These are phyloP conservation scores for Lasioglossum baleicum DNA, from an alignment of 1,140 invertebrate species.

Conservation along the genomic window DNA sequence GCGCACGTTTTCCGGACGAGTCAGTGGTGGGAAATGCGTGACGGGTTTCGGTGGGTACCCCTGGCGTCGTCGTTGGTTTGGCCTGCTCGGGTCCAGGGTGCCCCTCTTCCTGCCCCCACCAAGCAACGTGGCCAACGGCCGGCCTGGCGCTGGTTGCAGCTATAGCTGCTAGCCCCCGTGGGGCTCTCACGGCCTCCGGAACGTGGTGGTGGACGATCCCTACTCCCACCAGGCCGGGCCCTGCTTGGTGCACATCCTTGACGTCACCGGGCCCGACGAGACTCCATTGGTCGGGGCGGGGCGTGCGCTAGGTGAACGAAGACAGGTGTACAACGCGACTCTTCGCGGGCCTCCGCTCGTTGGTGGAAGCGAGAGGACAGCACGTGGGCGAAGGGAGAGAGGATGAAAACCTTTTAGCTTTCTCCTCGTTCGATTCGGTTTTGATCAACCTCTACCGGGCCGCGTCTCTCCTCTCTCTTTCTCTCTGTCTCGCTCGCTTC, in stretches of 20 bases:
- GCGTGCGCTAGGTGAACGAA: conserved; percentile 69
- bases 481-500: too few relatives aligned
- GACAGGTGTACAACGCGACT: conserved; percentile 67
- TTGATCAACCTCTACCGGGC: conserved; percentile 18
- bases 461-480: background rate
- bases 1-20: conserved; percentile 73
- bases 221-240: conserved; percentile 46
- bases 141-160: conserved; percentile 56
- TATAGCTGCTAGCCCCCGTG: conserved; percentile 56
- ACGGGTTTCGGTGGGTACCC: conserved; percentile 62
- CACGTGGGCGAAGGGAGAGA: conserved; percentile 20
- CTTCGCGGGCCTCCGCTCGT: conserved; percentile 10
- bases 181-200: conserved; percentile 55
- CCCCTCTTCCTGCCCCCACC: conserved; percentile 65
- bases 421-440: conserved; percentile 56
- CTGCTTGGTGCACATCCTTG: conserved; percentile 47
- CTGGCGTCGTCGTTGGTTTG: conserved; percentile 54
- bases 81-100: conserved; percentile 58
- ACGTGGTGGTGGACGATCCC: conserved; percentile 59
- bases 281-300: conserved; percentile 75
- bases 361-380: conserved; percentile 7
- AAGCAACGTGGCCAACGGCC: conserved; percentile 48
- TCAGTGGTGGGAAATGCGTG: conserved; percentile 75
- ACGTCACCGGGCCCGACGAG: conserved; percentile 68
- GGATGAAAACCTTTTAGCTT: conserved; percentile 45